Percentiles rank a stretch among this genome's conserved stretches.
Evolutionary conservation across 2,888 invertebrate species (phyloP).

Genomic region (Nysson spinosus): DNA sequence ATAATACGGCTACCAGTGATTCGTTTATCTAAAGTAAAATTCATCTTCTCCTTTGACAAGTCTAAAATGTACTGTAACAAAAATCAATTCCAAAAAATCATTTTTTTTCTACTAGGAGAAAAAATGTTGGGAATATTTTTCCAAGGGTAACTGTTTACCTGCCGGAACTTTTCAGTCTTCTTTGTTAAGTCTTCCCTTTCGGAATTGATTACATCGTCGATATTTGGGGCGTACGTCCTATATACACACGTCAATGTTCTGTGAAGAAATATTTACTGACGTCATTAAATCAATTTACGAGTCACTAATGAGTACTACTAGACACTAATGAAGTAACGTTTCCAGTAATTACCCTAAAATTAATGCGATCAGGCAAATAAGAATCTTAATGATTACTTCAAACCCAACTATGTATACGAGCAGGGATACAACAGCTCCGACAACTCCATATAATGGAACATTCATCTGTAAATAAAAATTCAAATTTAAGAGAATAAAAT

Average conservation of each 20-base stretch:
- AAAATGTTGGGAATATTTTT: too few relatives aligned
- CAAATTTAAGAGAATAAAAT: neutral
- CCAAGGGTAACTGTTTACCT: conserved; percentile 56
- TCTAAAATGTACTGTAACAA: conserved; percentile 65
- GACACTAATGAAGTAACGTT: neutral
- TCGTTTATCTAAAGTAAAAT: conserved; percentile 79
- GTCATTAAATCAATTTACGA: neutral
- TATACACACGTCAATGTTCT: conserved; percentile 72
- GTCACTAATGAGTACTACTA: neutral
- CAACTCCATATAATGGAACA: conserved; percentile 69
- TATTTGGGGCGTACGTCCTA: conserved; percentile 68
- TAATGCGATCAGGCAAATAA: conserved; percentile 67
- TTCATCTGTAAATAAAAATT: conserved; percentile 72
- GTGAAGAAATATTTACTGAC: conserved; percentile 30
- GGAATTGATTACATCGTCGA: conserved; percentile 68
- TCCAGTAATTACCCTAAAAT: conserved; percentile 71
- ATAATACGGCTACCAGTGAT: conserved; percentile 92
- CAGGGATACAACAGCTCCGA: conserved; percentile 69
- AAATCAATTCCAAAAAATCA: neutral
- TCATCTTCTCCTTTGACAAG: conserved; percentile 70
- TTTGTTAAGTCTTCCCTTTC: conserved; percentile 73
- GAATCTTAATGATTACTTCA: conserved; percentile 67
- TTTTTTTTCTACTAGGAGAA: neutral
- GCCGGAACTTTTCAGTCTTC: conserved; percentile 73
- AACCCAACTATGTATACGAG: conserved; percentile 70